These are phyloP conservation scores for Pardosa pseudoannulata DNA, from an alignment of 2,888 invertebrate genomes.

Conservation along the genomic window DNA sequence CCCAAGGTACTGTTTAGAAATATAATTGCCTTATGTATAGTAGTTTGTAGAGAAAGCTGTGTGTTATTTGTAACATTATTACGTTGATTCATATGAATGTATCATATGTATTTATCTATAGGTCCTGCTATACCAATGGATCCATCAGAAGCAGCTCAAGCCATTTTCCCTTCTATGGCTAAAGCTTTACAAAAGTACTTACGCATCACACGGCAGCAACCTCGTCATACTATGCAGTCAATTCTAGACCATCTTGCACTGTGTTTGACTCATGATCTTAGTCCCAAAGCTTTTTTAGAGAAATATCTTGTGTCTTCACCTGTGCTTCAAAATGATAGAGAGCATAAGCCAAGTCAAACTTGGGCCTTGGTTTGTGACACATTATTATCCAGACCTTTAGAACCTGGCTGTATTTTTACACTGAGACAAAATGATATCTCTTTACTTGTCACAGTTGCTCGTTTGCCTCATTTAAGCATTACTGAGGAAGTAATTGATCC, in stretches of 20 bases:
- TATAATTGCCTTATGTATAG: too few species aligned
- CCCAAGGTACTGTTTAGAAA: too few species aligned
- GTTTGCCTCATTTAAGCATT: conserved; percentile 94
- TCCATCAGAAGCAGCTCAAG: conserved; percentile 96
- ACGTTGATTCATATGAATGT: neutral
- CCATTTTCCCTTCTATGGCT: conserved; percentile 97
- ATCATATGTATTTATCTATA: conserved; percentile 4
- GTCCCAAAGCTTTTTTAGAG: conserved; percentile 95
- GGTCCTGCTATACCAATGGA: conserved; percentile 92
- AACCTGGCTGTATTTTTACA: conserved; percentile 91
- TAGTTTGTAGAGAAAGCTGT: too few species aligned
- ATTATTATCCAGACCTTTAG: conserved; percentile 89
- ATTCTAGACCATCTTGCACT: conserved; percentile 92
- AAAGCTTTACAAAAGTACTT: conserved; percentile 97
- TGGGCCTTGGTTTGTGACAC: conserved; percentile 98
- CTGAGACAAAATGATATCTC: conserved; percentile 95
- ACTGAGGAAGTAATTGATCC: conserved; percentile 98
- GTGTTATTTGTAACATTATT: too few species aligned
- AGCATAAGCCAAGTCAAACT: conserved; percentile 88
- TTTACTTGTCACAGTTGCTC: conserved; percentile 89
- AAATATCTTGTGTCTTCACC: conserved; percentile 92
- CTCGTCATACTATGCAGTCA: conserved; percentile 94
- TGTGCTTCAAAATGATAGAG: conserved; percentile 88
- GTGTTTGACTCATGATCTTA: conserved; percentile 94
- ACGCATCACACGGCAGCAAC: conserved; percentile 96